Percentiles rank a stretch among this genome's conserved stretches.
These are phyloP conservation scores for Drosophila ironensis DNA, from an alignment of 1,140 invertebrate genomes.

Conservation along the genomic window DNA sequence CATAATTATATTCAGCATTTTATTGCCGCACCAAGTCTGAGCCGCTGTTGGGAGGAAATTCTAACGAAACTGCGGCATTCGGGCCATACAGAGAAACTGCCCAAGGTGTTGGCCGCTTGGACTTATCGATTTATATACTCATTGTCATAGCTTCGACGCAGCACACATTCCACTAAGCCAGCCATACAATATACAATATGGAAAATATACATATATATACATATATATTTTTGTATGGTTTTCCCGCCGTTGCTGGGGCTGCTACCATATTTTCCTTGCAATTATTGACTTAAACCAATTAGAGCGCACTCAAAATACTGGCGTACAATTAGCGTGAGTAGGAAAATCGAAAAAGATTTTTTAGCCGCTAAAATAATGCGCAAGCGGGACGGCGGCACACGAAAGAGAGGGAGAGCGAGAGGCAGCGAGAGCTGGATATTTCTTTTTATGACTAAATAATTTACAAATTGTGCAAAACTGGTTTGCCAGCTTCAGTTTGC, in stretches of 20 bases:
- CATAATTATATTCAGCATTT: neutral
- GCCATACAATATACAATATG: too few relatives aligned
- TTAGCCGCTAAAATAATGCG: constrained; percentile 2
- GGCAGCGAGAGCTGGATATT: constrained; percentile 24
- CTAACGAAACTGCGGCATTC: constrained; percentile 8
- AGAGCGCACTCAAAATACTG: constrained; percentile 52
- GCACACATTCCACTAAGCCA: constrained; percentile 4
- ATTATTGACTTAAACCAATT: constrained; percentile 52
- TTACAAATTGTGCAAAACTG: constrained; percentile 71
- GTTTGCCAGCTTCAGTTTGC: constrained; percentile 22
- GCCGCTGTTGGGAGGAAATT: too few relatives aligned
- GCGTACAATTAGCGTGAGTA: constrained; percentile 33
- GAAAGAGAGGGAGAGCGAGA: neutral
- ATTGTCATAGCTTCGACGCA: constrained; percentile 20
- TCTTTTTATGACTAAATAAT: constrained; percentile 63
- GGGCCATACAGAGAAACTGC: constrained; percentile 8
- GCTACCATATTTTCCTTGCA: constrained; percentile 44
- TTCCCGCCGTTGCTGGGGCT: too few relatives aligned
- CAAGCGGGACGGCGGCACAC: neutral
- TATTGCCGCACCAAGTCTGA: neutral
- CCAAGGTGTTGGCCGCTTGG: constrained; percentile 29
- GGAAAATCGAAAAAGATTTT: constrained; percentile 26
- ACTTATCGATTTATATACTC: constrained; percentile 29
- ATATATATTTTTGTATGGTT: too few relatives aligned
- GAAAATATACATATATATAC: too few relatives aligned